These are phyloP conservation scores for Aromia moschata DNA, from an alignment of 2,888 invertebrate genomes.

Conservation along the genomic window DNA sequence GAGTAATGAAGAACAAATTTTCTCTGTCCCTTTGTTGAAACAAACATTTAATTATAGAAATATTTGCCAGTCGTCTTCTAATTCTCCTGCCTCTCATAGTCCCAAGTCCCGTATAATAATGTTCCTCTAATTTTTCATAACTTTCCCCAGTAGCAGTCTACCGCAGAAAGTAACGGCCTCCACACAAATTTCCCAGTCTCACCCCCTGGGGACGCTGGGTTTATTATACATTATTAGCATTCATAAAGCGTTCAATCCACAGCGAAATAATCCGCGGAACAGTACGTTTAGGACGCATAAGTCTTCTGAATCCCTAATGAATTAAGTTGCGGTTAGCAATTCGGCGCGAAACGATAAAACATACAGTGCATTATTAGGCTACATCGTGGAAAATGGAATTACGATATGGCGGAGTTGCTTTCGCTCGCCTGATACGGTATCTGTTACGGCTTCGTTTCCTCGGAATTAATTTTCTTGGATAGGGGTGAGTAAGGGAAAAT, in stretches of 20 bases:
- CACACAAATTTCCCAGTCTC: conserved; percentile 2
- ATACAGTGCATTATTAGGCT: no score
- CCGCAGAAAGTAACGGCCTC: conserved; percentile 1
- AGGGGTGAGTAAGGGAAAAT: no score
- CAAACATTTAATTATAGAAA: no score
- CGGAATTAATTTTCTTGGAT: no score
- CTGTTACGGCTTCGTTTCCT: no score
- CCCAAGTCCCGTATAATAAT: background rate
- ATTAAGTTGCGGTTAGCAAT: conserved; percentile 9
- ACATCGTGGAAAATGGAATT: no score
- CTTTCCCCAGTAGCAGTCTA: background rate
- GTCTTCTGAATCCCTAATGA: conserved; percentile 13
- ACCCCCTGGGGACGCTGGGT: background rate
- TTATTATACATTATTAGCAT: conserved; percentile 21
- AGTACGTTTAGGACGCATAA: conserved; percentile 14
- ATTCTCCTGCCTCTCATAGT: no score
- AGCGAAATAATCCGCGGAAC: conserved; percentile 16
- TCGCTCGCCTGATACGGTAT: no score
- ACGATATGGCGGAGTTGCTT: no score
- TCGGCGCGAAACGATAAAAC: background rate
- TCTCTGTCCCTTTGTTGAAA: no score
- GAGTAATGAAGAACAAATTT: no score
- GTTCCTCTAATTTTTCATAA: background rate
- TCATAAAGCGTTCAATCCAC: conserved; percentile 19
- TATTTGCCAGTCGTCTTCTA: no score